These are phyloP conservation scores for Gorsachius goisagi DNA, from an alignment of 2,113 vertebrate species.

Conservation along the genomic window DNA sequence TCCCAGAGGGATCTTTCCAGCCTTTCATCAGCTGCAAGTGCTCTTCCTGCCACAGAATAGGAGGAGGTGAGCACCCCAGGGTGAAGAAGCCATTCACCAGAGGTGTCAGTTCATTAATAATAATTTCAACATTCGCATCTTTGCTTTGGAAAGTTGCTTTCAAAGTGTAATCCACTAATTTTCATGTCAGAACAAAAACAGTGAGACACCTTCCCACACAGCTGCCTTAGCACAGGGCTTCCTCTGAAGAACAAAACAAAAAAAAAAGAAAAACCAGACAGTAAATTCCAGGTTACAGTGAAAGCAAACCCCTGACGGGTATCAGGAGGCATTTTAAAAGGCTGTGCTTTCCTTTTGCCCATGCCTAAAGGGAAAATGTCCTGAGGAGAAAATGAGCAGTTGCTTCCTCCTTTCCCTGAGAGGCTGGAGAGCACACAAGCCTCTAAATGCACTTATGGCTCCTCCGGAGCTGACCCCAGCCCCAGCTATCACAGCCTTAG, in stretches of 20 bases:
- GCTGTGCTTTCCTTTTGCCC: not conserved
- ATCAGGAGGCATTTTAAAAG: not conserved
- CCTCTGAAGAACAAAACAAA: not conserved
- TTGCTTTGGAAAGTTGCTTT: not conserved
- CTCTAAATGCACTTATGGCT: not conserved
- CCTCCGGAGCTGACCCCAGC: not conserved
- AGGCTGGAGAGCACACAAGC: not conserved
- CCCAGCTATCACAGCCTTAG: not conserved
- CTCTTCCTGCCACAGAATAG: constrained; percentile 9
- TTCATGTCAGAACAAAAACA: not conserved
- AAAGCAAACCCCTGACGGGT: not conserved
- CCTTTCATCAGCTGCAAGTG: constrained; percentile 28
- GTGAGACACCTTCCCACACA: not conserved
- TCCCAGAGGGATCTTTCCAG: not conserved
- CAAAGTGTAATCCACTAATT: not conserved
- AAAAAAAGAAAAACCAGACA: not conserved
- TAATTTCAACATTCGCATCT: not conserved
- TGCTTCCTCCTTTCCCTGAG: not conserved
- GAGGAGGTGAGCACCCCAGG: not conserved
- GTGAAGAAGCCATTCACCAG: not conserved
- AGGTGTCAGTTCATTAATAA: constrained; percentile 8
- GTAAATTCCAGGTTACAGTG: not conserved
- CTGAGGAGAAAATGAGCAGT: not conserved
- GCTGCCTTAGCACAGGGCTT: not conserved
- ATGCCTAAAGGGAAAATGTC: not conserved